phyloP scores from a whole-genome alignment of 1,140 invertebrate species.

The Olivierus martensii region DNA sequence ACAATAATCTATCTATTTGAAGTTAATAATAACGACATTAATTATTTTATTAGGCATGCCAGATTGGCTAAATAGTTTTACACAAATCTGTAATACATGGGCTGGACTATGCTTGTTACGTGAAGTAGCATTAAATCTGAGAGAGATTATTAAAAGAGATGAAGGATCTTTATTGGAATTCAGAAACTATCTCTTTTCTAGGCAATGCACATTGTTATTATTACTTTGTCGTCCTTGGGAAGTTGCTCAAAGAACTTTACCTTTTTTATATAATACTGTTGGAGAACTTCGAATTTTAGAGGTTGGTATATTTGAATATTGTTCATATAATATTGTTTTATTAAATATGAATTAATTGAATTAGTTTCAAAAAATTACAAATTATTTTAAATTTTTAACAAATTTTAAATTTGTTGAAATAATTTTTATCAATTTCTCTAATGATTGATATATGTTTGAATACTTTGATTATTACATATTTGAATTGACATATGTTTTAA shows the following conservation, averaged over 20 bases:
- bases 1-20: too few species aligned
- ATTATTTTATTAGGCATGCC: conserved; percentile 35
- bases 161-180: conserved; percentile 71
- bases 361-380: too few species aligned
- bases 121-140: conserved; percentile 47
- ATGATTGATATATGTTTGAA: too few species aligned
- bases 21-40: too few species aligned
- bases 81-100: conserved; percentile 60
- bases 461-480: too few species aligned
- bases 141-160: conserved; percentile 50
- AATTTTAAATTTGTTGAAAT: too few species aligned
- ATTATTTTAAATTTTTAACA: too few species aligned
- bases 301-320: conserved; percentile 33
- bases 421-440: too few species aligned
- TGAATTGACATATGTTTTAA: too few species aligned
- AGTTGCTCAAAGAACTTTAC: conserved; percentile 68
- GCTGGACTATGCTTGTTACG: conserved; percentile 59
- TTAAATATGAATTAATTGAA: too few species aligned
- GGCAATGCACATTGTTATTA: conserved; percentile 77
- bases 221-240: conserved; percentile 46
- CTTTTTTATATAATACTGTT: conserved; percentile 71
- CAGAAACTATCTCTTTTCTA: conserved; percentile 83
- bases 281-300: conserved; percentile 65
- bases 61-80: conserved; percentile 62
- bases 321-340: too few species aligned